phyloP scores from a whole-genome alignment of 2,888 invertebrate species.

The Gryllus longicercus region DNA sequence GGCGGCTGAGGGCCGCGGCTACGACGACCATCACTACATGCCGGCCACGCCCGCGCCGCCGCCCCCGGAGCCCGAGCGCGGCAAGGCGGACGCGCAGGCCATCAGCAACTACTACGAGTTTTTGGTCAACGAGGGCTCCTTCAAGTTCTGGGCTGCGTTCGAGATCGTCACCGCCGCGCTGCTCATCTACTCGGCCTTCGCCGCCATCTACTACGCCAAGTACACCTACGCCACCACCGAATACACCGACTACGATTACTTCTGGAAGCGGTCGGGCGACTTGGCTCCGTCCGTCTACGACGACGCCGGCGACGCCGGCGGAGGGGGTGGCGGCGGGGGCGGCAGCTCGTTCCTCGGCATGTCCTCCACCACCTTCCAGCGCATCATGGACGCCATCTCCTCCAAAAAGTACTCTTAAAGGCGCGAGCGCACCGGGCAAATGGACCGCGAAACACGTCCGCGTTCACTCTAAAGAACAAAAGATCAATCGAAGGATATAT shows the following conservation, averaged over 20 bases:
- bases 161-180: slow-evolving; percentile 79
- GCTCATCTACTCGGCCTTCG: slow-evolving; percentile 78
- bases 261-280: slow-evolving; percentile 59
- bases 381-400: slow-evolving; percentile 59
- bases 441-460: too few relatives aligned
- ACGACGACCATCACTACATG: slow-evolving; percentile 1
- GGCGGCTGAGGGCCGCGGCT: neutral
- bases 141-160: slow-evolving; percentile 85
- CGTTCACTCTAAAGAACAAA: too few relatives aligned
- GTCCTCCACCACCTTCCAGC: slow-evolving; percentile 61
- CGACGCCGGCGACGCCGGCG: slow-evolving; percentile 39
- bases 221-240: slow-evolving; percentile 73
- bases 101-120: slow-evolving; percentile 68
- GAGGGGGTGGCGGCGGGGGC: slow-evolving; percentile 38
- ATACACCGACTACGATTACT: slow-evolving; percentile 70
- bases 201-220: slow-evolving; percentile 83
- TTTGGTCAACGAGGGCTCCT: slow-evolving; percentile 81
- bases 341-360: slow-evolving; percentile 52
- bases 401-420: slow-evolving; percentile 48
- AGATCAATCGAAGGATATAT: too few relatives aligned
- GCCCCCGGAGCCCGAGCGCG: slow-evolving; percentile 18
- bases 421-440: too few relatives aligned
- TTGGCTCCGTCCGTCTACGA: slow-evolving; percentile 26
- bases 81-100: slow-evolving; percentile 29
- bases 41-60: neutral